A percentile compares a stretch with the other conserved stretches of the same genome.
These are phyloP conservation scores for Caenorhabditis zanzibari DNA, from an alignment of 2,888 invertebrate genomes.

Conservation along the genomic window DNA sequence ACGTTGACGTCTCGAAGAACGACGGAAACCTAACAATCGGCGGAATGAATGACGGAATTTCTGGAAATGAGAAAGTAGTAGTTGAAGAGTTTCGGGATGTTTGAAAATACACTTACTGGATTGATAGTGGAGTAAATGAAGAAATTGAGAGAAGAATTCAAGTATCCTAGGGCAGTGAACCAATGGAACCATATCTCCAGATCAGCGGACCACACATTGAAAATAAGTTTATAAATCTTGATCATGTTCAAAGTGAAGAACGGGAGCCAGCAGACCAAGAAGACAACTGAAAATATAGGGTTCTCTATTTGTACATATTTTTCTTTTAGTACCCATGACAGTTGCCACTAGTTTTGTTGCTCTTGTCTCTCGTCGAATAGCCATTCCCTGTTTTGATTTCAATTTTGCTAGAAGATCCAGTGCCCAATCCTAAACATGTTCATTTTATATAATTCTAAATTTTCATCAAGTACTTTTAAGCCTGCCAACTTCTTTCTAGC, in stretches of 20 bases:
- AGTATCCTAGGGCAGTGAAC: slow-evolving; percentile 84
- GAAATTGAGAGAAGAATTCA: slow-evolving; percentile 85
- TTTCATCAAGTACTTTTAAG: slow-evolving; percentile 72
- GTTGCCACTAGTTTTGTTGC: slow-evolving; percentile 84
- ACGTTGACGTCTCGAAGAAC: slow-evolving; percentile 72
- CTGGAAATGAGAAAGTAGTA: slow-evolving; percentile 61
- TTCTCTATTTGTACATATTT: no score
- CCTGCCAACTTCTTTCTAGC: slow-evolving; percentile 83
- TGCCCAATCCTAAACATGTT: slow-evolving; percentile 76
- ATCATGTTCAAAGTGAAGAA: slow-evolving; percentile 85
- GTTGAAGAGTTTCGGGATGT: background rate
- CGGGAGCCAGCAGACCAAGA: slow-evolving; percentile 85
- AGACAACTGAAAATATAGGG: slow-evolving; percentile 84
- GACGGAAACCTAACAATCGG: slow-evolving; percentile 78
- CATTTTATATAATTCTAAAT: background rate
- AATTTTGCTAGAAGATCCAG: slow-evolving; percentile 82
- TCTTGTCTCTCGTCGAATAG: slow-evolving; percentile 82
- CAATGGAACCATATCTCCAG: slow-evolving; percentile 75
- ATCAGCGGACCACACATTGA: slow-evolving; percentile 76
- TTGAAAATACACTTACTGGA: slow-evolving; percentile 74
- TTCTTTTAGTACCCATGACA: slow-evolving; percentile 84
- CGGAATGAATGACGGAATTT: slow-evolving; percentile 83
- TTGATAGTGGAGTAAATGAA: slow-evolving; percentile 85
- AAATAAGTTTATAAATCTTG: slow-evolving; percentile 81
- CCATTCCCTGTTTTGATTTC: slow-evolving; percentile 83